These are phyloP conservation scores for Centrocercus urophasianus DNA, from an alignment of 2,113 vertebrate genomes.

Conservation along the genomic window DNA sequence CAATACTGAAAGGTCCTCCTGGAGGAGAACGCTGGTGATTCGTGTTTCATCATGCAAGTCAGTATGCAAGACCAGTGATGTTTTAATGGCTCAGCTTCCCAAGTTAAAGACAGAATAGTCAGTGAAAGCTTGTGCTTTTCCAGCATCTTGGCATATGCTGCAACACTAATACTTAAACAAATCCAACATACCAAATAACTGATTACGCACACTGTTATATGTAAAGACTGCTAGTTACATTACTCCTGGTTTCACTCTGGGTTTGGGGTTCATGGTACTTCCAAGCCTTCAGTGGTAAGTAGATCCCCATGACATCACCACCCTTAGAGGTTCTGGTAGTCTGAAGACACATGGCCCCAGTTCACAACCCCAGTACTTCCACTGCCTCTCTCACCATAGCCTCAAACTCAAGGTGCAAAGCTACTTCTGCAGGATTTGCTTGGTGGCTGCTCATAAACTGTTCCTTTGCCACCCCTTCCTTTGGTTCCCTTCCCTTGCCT, in stretches of 20 bases:
- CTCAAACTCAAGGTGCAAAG: neutral
- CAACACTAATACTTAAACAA: neutral
- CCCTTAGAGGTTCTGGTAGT: neutral
- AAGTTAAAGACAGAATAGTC: neutral
- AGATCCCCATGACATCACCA: neutral
- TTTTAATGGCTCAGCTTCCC: neutral
- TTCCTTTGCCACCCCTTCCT: neutral
- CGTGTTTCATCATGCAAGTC: neutral
- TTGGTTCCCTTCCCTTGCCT: neutral
- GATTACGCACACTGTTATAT: neutral
- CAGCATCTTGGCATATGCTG: neutral
- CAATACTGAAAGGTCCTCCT: neutral
- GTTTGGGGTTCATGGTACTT: neutral
- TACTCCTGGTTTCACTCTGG: neutral
- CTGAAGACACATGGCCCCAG: neutral
- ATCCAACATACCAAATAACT: neutral
- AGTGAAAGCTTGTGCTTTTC: neutral
- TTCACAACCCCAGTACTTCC: neutral
- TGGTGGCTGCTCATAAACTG: neutral
- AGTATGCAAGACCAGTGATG: neutral
- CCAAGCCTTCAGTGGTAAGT: neutral
- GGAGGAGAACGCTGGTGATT: neutral
- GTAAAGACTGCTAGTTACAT: neutral
- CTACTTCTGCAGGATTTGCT: neutral
- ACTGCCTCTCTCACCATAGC: neutral